Evolutionary conservation across 2,797 vertebrate species (phyloP).

Genomic region (Okamejei kenojei): DNA sequence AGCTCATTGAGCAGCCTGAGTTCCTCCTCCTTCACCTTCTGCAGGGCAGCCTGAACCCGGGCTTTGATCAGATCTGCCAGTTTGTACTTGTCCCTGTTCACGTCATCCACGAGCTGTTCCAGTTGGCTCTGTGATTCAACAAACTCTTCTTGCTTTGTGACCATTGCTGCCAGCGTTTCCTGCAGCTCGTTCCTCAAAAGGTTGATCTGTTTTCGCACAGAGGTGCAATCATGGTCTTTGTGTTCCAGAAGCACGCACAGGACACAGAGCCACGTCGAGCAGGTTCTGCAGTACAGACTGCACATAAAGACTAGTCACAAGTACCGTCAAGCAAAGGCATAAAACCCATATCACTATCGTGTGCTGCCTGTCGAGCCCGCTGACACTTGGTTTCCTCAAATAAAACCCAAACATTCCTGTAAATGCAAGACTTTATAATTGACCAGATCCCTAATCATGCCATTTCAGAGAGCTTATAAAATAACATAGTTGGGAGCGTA

Average conservation of each 20-base stretch:
- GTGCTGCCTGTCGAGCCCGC: too few relatives aligned
- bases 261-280: conserved; percentile 10
- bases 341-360: background rate
- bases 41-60: background rate
- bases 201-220: background rate
- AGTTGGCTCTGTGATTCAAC: background rate
- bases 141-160: background rate
- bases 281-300: background rate
- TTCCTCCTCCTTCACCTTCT: conserved; percentile 21
- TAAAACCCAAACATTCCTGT: background rate
- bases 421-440: background rate
- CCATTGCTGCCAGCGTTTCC: background rate
- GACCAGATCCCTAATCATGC: background rate
- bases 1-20: background rate
- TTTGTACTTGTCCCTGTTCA: background rate
- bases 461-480: too few relatives aligned
- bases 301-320: background rate
- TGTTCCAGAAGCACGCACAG: conserved; percentile 22
- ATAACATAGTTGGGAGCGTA: too few relatives aligned
- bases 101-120: background rate
- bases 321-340: background rate
- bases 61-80: background rate
- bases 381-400: background rate
- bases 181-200: background rate
- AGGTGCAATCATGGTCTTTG: background rate